phyloP scores from a whole-genome alignment of 2,113 vertebrate genomes.

The Colistium nudipinnis region DNA sequence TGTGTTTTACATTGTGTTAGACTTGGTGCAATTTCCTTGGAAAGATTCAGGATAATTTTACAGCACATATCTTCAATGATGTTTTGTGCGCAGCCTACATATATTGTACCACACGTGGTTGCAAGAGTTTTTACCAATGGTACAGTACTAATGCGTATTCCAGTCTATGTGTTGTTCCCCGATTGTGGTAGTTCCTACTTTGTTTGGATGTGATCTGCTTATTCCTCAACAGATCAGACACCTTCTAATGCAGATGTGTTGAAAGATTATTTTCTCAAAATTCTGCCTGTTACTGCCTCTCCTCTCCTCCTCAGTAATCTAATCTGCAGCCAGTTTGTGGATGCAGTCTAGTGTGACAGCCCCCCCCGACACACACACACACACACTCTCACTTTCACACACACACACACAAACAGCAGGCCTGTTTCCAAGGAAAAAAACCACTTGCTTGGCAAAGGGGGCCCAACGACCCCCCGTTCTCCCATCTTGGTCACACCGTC shows the following conservation, averaged over 20 bases:
- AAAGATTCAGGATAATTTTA: neutral
- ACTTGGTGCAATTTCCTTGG: neutral
- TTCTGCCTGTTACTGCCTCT: neutral
- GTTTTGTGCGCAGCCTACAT: neutral
- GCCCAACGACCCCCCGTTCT: slow-evolving; percentile 11
- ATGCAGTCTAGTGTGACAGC: slow-evolving; percentile 84
- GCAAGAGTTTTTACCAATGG: too few relatives aligned
- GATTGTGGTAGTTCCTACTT: neutral
- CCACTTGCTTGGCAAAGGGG: slow-evolving; percentile 70
- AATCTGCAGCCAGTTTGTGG: slow-evolving; percentile 84
- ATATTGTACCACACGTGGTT: neutral
- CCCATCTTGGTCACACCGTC: slow-evolving; percentile 72
- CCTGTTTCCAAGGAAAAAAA: slow-evolving; percentile 77
- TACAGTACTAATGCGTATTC: neutral
- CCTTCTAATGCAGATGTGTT: slow-evolving; percentile 72
- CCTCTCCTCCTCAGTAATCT: slow-evolving; percentile 79
- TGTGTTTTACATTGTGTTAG: slow-evolving; percentile 31
- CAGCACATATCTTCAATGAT: neutral
- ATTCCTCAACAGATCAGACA: slow-evolving; percentile 17
- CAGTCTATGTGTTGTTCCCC: neutral
- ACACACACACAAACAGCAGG: slow-evolving; percentile 46
- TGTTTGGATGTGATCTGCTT: neutral
- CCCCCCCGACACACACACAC: slow-evolving; percentile 46
- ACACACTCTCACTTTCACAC: neutral
- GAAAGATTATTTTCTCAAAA: slow-evolving; percentile 51